phyloP scores from a whole-genome alignment of 2,888 invertebrate species.

The Pycnomerus fuliginosus region DNA sequence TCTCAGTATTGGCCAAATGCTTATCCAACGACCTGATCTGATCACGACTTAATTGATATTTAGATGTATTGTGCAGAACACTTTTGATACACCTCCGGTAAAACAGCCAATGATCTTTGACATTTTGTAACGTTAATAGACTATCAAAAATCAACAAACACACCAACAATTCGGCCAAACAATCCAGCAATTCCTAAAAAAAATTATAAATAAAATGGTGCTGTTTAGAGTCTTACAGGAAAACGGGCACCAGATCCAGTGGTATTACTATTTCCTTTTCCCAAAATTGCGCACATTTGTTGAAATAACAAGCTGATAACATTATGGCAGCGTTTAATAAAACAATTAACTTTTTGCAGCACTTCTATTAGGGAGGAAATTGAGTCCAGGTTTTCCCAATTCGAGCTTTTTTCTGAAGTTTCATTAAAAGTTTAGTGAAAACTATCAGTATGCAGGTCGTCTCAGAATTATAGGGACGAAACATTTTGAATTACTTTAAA shows the following conservation, averaged over 20 bases:
- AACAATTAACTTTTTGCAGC: slow-evolving; percentile 65
- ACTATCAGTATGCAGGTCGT: too few relatives aligned
- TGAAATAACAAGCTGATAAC: slow-evolving; percentile 70
- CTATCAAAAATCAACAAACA: slow-evolving; percentile 69
- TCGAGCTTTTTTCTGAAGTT: slow-evolving; percentile 41
- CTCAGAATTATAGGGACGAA: too few relatives aligned
- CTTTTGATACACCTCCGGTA: slow-evolving; percentile 75
- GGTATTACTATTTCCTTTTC: slow-evolving; percentile 51
- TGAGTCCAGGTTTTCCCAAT: slow-evolving; percentile 40
- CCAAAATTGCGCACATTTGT: slow-evolving; percentile 72
- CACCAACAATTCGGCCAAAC: slow-evolving; percentile 67
- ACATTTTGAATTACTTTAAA: too few relatives aligned
- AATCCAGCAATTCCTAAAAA: slow-evolving; percentile 55
- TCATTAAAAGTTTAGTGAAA: too few relatives aligned
- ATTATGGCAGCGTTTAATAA: slow-evolving; percentile 69
- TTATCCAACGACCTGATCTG: slow-evolving; percentile 69
- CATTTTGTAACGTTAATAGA: slow-evolving; percentile 59
- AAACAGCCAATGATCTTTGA: slow-evolving; percentile 71
- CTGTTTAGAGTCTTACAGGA: slow-evolving; percentile 27
- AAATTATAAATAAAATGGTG: slow-evolving; percentile 35
- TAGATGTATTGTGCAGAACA: slow-evolving; percentile 63
- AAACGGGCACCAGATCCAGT: slow-evolving; percentile 43
- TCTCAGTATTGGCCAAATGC: slow-evolving; percentile 69
- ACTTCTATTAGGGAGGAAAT: slow-evolving; percentile 60
- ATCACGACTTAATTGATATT: slow-evolving; percentile 61